phyloP scores from a whole-genome alignment of 2,113 vertebrate species.

The Crotalus horridus region DNA sequence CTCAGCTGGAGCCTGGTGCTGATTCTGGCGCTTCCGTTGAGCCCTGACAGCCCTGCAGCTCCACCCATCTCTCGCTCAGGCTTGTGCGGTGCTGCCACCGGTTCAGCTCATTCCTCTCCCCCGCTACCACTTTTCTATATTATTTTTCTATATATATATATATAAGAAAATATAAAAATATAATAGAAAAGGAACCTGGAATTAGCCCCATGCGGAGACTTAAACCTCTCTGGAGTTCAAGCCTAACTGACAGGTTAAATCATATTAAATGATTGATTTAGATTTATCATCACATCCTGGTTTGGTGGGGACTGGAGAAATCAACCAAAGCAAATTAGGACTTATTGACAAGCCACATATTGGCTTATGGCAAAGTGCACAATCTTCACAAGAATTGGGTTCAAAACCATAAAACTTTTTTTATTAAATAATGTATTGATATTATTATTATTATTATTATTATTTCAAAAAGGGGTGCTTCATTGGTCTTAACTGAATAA shows the following conservation, averaged over 20 bases:
- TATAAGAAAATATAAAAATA: not conserved
- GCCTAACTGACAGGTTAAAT: not conserved
- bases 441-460: not conserved
- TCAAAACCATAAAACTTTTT: not conserved
- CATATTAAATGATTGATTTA: not conserved
- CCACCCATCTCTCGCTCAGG: too few relatives aligned
- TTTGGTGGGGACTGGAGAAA: not conserved
- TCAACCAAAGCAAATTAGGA: not conserved
- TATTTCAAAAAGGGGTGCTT: not conserved
- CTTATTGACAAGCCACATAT: too few relatives aligned
- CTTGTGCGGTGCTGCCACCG: too few relatives aligned
- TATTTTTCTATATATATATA: too few relatives aligned
- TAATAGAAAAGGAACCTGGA: not conserved
- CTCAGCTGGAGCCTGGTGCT: too few relatives aligned
- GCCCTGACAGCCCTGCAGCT: too few relatives aligned
- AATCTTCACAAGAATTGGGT: not conserved
- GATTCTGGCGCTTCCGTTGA: too few relatives aligned
- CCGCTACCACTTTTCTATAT: too few relatives aligned
- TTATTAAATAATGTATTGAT: not conserved
- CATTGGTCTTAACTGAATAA: not conserved
- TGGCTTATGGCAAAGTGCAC: not conserved
- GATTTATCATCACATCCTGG: not conserved
- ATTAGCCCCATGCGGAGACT: too few relatives aligned
- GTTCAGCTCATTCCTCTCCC: too few relatives aligned
- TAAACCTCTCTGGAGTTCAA: not conserved